Evolutionary conservation across 2,888 invertebrate species (phyloP), one percentile per base, ranked within the genome.

Genomic region (Synanthedon formicaeformis): DNA sequence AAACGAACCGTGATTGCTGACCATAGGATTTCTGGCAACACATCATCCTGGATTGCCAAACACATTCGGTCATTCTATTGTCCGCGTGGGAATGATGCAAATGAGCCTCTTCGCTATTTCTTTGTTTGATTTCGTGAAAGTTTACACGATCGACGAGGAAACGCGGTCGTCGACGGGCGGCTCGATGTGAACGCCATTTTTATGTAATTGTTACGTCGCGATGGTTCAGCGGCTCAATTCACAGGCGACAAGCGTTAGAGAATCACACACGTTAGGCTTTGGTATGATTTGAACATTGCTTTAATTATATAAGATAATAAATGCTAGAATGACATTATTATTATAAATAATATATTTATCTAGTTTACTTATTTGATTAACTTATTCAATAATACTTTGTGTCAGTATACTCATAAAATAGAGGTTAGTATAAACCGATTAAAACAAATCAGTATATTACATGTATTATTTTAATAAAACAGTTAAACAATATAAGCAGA

Each of bases 101-200:
- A 86, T 86, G 85, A 85, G 81, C 75, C 69, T 69, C 76, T 78
- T 82, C 80, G 79, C 84, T 83, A 84, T 85, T 84, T 86, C 86
- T 86, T 86, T 86, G 86, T 86, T 86, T 86, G 86, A 86, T 86
- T 84, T 86, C 84, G 86, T 85, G 86, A 86, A 86, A 86, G 85
- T 87, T 82, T 83, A 85, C 84, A 83, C 85, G 85, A 85, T 84
- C 81, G 85, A 81, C 75, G 78, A 81, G 83, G 85, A 83, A 85
- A 82, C 80, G 78, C 81, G 80, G 81, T 69, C 78, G 81, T 59
- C 79, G 75, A 27, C 34, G 52, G 55, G 12, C 34, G 75, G 76
- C 67, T 67, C 77, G 81, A 81, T 86, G 86, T 83, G 86, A 85
- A 84, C 85, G 82, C 70, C 74, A 81, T 84, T 85, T 86, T 85